Evolutionary conservation across 2,888 invertebrate genomes (phyloP).

Genomic region (Agrochola litura): DNA sequence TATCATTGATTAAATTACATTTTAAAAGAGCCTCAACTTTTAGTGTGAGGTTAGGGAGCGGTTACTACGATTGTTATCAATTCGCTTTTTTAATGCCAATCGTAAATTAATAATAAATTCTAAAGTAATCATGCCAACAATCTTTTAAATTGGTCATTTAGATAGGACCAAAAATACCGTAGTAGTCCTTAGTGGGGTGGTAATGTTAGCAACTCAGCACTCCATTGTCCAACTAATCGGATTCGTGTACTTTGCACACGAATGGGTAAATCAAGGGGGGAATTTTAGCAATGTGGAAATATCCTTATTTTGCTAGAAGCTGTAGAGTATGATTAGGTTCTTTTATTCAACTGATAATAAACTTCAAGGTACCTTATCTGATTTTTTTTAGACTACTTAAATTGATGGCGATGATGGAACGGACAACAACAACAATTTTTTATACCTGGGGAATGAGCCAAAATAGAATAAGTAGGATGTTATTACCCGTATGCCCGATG

Average conservation of each 20-base stretch:
- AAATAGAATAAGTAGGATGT: not conserved
- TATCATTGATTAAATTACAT: constrained; percentile 13
- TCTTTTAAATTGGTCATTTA: constrained; percentile 28
- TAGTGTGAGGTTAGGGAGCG: not conserved
- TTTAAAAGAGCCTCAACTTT: not conserved
- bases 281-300: constrained; percentile 9
- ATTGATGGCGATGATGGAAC: not conserved
- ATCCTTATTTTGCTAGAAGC: constrained; percentile 1
- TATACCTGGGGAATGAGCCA: not conserved
- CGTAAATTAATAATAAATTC: constrained; percentile 4
- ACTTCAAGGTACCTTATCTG: not conserved
- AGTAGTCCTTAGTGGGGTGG: not conserved
- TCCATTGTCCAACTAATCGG: constrained; percentile 35
- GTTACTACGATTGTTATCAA: constrained; percentile 22
- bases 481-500: constrained; percentile 92
- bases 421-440: too few relatives aligned
- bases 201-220: constrained; percentile 29
- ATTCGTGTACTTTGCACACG: constrained; percentile 47
- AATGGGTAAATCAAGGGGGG: constrained; percentile 31
- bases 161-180: constrained; percentile 22
- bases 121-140: constrained; percentile 11
- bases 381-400: not conserved
- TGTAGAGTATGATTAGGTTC: not conserved
- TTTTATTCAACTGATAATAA: constrained; percentile 6
- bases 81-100: constrained; percentile 30